phyloP scores from a whole-genome alignment of 2,888 invertebrate genomes.

The Hoplodrina ambigua region DNA sequence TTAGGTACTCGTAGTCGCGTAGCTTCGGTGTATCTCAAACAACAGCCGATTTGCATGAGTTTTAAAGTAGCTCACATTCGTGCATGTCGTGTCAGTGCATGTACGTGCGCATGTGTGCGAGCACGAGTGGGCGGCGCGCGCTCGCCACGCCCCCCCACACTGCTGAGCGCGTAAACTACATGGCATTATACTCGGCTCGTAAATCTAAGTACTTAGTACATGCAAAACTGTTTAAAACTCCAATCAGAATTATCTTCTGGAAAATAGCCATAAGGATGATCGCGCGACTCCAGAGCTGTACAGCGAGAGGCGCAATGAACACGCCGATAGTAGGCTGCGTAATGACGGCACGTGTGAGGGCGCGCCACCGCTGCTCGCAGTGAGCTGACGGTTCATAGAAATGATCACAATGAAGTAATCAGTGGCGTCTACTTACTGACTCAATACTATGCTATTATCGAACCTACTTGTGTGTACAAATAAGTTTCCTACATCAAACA shows the following conservation, averaged over 20 bases:
- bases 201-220: conserved; percentile 1
- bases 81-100: conserved; percentile 17
- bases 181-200: conserved; percentile 8
- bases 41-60: conserved; percentile 68
- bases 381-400: not conserved
- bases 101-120: conserved; percentile 24
- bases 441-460: not conserved
- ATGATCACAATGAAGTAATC: conserved; percentile 29
- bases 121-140: conserved; percentile 58
- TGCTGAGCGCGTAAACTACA: conserved; percentile 9
- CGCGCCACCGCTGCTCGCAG: not conserved
- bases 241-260: conserved; percentile 7
- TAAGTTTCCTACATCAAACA: too few species aligned
- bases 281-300: conserved; percentile 4
- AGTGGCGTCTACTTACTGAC: conserved; percentile 11
- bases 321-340: conserved; percentile 15
- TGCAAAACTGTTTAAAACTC: conserved; percentile 12
- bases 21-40: conserved; percentile 51
- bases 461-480: too few species aligned
- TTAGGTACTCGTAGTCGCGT: conserved; percentile 45
- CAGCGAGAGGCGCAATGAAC: conserved; percentile 1
- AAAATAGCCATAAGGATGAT: conserved; percentile 10
- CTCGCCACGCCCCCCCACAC: conserved; percentile 65
- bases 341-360: conserved; percentile 14
- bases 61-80: conserved; percentile 26